Conservation (phyloP, 2,113 vertebrate species). For the Ophthalmolycus amberensis region DNA sequence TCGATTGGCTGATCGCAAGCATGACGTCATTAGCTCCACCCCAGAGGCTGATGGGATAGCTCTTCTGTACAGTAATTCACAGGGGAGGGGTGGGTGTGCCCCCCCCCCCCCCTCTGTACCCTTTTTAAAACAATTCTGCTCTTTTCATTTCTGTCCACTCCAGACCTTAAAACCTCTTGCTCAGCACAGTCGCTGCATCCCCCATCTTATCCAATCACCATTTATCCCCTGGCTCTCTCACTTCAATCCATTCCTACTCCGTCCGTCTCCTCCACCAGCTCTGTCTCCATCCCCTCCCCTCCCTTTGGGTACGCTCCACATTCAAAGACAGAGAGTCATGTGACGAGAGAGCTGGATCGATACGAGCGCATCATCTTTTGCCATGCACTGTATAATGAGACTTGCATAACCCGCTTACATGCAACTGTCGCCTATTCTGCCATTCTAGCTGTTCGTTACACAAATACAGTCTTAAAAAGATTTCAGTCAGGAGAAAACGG, state of each 20-base stretch:
- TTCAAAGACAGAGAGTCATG: conserved; percentile 70
- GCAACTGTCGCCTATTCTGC: conserved; percentile 25
- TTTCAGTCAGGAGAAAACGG: not conserved
- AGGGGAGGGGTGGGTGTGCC: conserved; percentile 9
- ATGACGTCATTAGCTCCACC: conserved; percentile 66
- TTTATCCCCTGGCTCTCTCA: conserved; percentile 3
- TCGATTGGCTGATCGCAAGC: conserved; percentile 65
- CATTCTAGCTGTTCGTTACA: conserved; percentile 23
- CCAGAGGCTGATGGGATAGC: conserved; percentile 62
- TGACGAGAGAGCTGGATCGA: conserved; percentile 73
- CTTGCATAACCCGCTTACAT: conserved; percentile 72
- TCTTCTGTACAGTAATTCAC: conserved; percentile 58
- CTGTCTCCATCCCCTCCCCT: conserved; percentile 24
- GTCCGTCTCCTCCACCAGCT: not conserved
- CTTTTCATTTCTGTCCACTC: conserved; percentile 33
- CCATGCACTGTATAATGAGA: conserved; percentile 68
- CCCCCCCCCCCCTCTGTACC: conserved; percentile 2
- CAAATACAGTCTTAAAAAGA: conserved; percentile 13
- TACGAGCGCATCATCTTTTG: conserved; percentile 74
- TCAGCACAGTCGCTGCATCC: conserved; percentile 50
- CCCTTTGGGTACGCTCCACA: conserved; percentile 52
- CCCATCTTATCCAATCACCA: conserved; percentile 42
- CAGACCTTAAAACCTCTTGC: conserved; percentile 37
- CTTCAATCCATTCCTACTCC: conserved; percentile 37
- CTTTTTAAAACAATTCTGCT: conserved; percentile 17